Percentiles rank a stretch among this genome's conserved stretches.
Conservation (phyloP, 2,113 vertebrate species). For the Gallinago undulata region DNA sequence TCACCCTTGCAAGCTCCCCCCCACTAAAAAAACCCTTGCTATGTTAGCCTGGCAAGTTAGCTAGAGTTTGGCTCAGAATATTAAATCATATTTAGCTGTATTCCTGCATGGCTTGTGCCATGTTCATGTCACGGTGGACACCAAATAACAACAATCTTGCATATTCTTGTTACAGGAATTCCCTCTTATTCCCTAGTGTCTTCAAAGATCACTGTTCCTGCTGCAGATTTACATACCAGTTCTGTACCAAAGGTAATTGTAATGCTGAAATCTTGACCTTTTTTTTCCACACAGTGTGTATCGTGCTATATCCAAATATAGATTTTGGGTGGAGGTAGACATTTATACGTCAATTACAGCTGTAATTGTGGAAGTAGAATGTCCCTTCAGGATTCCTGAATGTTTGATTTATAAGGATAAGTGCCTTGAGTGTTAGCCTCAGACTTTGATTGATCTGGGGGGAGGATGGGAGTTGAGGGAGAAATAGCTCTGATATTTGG, state of each 20-base stretch:
- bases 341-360: neutral
- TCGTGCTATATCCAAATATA: neutral
- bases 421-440: neutral
- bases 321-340: neutral
- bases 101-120: neutral
- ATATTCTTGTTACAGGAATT: constrained; percentile 27
- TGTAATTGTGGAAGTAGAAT: neutral
- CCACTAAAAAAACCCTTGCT: neutral
- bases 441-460: neutral
- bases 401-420: neutral
- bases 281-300: neutral
- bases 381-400: neutral
- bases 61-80: neutral
- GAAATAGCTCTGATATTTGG: neutral
- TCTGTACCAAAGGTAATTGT: constrained; percentile 47
- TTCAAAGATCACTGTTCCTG: neutral
- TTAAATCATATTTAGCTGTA: neutral
- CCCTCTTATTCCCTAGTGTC: neutral
- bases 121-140: neutral
- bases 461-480: neutral
- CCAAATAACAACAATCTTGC: neutral
- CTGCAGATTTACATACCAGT: neutral
- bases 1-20: neutral
- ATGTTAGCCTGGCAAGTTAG: neutral
- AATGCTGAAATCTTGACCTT: neutral